Evolutionary conservation across 2,797 vertebrate genomes (phyloP), one percentile per base, ranked within the genome.

Genomic region (Myioborus melanocephalus): DNA sequence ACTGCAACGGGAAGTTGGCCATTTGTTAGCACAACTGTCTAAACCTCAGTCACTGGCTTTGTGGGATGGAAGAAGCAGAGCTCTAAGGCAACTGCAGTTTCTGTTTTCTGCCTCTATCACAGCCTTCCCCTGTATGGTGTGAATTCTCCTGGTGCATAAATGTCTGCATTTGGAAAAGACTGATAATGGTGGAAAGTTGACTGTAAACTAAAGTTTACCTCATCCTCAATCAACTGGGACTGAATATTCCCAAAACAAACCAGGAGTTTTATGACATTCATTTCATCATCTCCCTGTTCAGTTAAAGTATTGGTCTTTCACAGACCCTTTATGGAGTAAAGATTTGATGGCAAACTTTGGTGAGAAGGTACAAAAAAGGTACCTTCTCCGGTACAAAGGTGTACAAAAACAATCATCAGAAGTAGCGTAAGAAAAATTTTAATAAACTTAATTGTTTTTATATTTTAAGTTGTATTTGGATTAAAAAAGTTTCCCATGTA

Each of bases 41-140:
- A 44, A 90, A 72, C 2, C 7, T 20, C 32, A 19, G 20, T 19
- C 26, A 14, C 26, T 68, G 52, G 21, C 69, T 71, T 7, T 37
- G 47, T 27, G 23, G 27, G 13, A 19, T 56, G 27, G n/a, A 64
- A 60, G 37, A 88, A 63, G 14, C 1, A 3, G 19, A 82, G 14
- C 15, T 41, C 79, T 64, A 52, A 70, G 52, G 20, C 41, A 80
- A 34, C 14, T 17, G 26, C 18, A 27, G 13, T 20, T 75, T 57
- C 50, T 34, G 10, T 55, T 69, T 39, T 72, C 66, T 0, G 0
- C 22, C 30, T 60, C 44, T 55, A 18, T 61, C 37, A 83, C 32
- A 63, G 28, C 23, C 18, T 60, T 71, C 41, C 9, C 27, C 43
- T 39, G 6, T 53, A n/a, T 4, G 41, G 8, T 0, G 0, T n/a